Evolutionary conservation across 2,888 invertebrate genomes (phyloP), one percentile per base, ranked within the genome.

Genomic region (Thera britannica): DNA sequence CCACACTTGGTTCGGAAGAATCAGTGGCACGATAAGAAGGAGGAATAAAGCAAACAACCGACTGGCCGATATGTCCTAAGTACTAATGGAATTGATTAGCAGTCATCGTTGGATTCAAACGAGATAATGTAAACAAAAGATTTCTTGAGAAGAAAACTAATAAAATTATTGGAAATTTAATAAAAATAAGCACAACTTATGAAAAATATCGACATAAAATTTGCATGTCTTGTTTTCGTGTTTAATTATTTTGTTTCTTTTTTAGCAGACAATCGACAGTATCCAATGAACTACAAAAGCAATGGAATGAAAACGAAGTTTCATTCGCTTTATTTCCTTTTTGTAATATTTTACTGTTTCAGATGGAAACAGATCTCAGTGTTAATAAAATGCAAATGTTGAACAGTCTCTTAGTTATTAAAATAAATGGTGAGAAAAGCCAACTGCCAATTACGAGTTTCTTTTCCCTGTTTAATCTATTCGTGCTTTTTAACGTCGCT

Each of bases 51-150:
- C 68, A 67, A 67, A 65, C 68, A 68, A 65, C 72, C 71, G 59
- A 59, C 67, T 79, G 77, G 74, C 81, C 23, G 82, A 73, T 72
- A 71, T 70, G 7, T 44, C 44, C 5, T 7, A 44, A 44, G 44
- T 44, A 44, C 5, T 44, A 44, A 7, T 44, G n/a, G 48, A 62
- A 67, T 48, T 36, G 54, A 58, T 58, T 67, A 67, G 52, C 67
- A 58, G 67, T 67, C 62, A 59, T 55, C 59, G 58, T 58, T 55
- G 35, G 58, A 67, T 57, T 64, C 62, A 64, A 64, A 51, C 23
- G 34, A 23, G 23, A 59, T 36, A 58, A 54, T 54, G 23, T 54
- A 58, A 36, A 35, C 8, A 9, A 11, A 9, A 9, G 12, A 23
- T 23, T 23, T 23, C 23, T 23, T 23, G 23, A 1, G 23, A 23